Evolutionary conservation across 2,888 invertebrate genomes (phyloP).

Genomic region (Pachymerium ferrugineum): DNA sequence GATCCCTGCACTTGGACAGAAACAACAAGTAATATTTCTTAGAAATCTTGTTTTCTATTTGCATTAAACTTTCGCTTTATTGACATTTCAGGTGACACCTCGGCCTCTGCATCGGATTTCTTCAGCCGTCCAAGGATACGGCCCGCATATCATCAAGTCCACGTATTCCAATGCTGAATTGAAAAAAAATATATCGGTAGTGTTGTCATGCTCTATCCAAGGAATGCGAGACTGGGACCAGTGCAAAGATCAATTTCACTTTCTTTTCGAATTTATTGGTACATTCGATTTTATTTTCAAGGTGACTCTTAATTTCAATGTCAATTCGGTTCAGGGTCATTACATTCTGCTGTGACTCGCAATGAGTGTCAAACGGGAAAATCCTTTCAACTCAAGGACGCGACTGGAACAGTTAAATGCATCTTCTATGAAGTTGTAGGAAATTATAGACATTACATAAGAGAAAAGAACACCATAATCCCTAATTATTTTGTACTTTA

Average conservation of each 20-base stretch:
- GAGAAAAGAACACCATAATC: too few relatives aligned
- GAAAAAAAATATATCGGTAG: background rate
- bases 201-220: background rate
- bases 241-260: background rate
- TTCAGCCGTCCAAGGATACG: background rate
- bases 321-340: background rate
- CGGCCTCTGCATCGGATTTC: background rate
- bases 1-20: too few relatives aligned
- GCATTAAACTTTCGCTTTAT: background rate
- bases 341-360: background rate
- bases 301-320: background rate
- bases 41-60: too few relatives aligned
- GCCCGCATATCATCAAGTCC: background rate
- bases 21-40: too few relatives aligned
- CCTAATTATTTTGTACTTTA: too few relatives aligned
- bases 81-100: background rate
- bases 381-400: constrained; percentile 12
- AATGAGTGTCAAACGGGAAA: background rate
- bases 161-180: background rate
- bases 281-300: background rate
- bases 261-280: background rate
- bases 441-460: background rate
- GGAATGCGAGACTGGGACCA: background rate
- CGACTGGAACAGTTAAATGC: background rate
- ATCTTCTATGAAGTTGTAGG: constrained; percentile 29